Evolutionary conservation across 2,888 invertebrate genomes (phyloP), one percentile per base, ranked within the genome.

Genomic region (Meghimatium bilineatum): DNA sequence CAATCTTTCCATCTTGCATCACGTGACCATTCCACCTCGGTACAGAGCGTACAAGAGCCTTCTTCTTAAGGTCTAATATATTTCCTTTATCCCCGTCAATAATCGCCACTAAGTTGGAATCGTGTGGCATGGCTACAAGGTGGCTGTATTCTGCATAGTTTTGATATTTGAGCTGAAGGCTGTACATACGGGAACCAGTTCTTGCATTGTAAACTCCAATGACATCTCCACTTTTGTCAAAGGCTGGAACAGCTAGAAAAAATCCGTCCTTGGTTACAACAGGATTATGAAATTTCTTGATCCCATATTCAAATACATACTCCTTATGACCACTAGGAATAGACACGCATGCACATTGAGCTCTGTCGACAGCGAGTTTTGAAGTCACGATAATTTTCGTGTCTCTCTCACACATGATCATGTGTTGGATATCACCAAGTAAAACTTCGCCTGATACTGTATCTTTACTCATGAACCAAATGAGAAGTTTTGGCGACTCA

Each of bases 401-500:
- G 1, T 96, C 96, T 71, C 96, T 95, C 90, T 97, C 96, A 86
- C 96, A 94, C 49, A 97, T 94, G 0, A 96, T 94, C 1, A 97
- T 93, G 91, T 97, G 97, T 88, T 95, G 96, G 0, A 97, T 95
- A 8, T 96, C 96, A 44, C 95, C 96, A 91, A 98, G 97, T 91
- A 96, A 96, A 89, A 97, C 96, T 93, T 97, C 96, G 91, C 95
- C 96, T 77, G 97, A 93, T 0, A 96, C 97, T 94, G 96, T 95
- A 81, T 93, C 96, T 95, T 0, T 96, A 95, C 83, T 96, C 94
- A 85, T 96, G 94, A 97, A 96, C 98, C 98, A 98, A 86, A 98
- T 95, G 0, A 98, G 94, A 66, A 98, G 95, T 92, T 97, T 97
- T 0, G 98, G 98, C 0, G 98, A 97, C 92, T 99, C 99, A 0